Base-by-base conservation (phyloP, 1,140 invertebrate species). In the Anastrepha obliqua region DNA sequence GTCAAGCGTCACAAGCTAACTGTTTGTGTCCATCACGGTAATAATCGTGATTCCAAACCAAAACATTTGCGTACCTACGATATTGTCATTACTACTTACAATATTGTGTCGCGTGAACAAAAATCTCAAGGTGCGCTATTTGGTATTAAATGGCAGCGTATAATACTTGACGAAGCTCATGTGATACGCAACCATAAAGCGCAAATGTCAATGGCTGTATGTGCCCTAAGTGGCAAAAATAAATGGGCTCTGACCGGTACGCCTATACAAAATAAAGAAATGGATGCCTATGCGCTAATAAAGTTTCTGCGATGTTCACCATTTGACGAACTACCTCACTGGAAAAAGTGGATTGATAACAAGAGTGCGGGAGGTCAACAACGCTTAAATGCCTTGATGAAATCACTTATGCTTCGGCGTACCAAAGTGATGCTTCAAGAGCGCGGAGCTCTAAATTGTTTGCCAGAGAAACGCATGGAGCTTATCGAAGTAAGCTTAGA, bases 161-260 rank as follows among this genome's bases (percentile, higher is more conserved):
- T 98, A 15, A 97, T 99, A 89, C 92, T 99, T 11, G 98, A 99
- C 94, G 98, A 99, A 94, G 98, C 97, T 0, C 98, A 99, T 93
- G 94, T 95, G 6, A 96, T 99, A 7, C 96, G 98, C 88, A 99
- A 99, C 94, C 95, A 96, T 90, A 98, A 97, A 93, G 96, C 96
- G 20, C 94, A 95, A 86, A 96, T 95, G 0, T 96, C 97, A 1
- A 90, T 95, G 89, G 96, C 97, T 0, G 96, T 97, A 0, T 97
- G 95, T 91, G 91, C 93, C 15, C 91, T 99, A 4, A 89, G 90
- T 0, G 95, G 94, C 0, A 93, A 92, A 70, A 94, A 95, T 51
- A 95, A 97, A 65, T 99, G 98, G 98, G 96, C 95, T 0, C 94
- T 99, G 1, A 98, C 98, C 8, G 98, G 98, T 13, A 99, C 98